Base-by-base conservation (phyloP, 2,888 invertebrate species). In the Reticulitermes lucifugus region DNA sequence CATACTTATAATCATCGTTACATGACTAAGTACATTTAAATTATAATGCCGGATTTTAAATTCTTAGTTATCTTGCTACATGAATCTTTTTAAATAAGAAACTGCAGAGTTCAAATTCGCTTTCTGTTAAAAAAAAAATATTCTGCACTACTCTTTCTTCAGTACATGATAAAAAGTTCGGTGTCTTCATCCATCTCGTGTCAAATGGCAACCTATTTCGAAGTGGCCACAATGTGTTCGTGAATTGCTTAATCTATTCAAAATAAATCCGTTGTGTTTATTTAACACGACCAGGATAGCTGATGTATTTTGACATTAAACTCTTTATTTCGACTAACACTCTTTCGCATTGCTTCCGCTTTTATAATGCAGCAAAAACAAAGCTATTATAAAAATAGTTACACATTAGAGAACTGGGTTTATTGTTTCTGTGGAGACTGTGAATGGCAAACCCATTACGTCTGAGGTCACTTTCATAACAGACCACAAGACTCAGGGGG, bases 201-300 rank as follows among this genome's bases (percentile, higher is more conserved):
- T 73, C 77, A 77, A 35, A 25, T 77, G 51, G n/a, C 43, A 77
- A 46, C 43, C 43, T 22, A 46, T 77, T 77, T n/a, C 46, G 46
- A 25, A 80, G 41, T 80, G 35, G 22, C 29, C 25, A 55, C 14
- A 80, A 80, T 25, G 60, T 60, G 59, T 80, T 21, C 41, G 60
- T 35, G 60, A 21, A 60, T 6, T 35, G n/a, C 43, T 81, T 81
- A 41, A 43, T 81, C 60, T 81, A 22, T 81, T 81, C 22, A 65
- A 70, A 70, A 70, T 81, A 81, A 81, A 41, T 81, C 43, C 43
- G 43, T n/a, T 65, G 14, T 81, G 81, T 81, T 81, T 81, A 70
- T 81, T 81, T 46, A 70, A 70, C 77, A 70, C 43, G 35, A 21
- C 65, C 41, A 29, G 60, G 65, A 22, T 22, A 80, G 59, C 60